Evolutionary conservation across 1,140 invertebrate genomes (phyloP).

Genomic region (Hypsibius dujardini): DNA sequence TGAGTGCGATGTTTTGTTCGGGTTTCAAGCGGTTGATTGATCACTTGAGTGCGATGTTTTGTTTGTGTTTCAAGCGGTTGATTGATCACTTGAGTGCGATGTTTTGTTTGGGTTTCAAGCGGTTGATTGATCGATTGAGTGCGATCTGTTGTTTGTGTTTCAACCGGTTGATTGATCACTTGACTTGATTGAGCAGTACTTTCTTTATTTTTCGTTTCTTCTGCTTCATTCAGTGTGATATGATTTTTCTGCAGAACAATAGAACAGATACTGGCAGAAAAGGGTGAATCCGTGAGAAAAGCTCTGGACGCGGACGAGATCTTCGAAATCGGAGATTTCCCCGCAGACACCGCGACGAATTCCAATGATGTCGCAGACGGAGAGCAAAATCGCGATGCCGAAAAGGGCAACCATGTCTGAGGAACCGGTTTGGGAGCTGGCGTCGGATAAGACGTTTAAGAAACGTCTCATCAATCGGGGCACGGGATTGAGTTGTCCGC

Average conservation of each 20-base stretch:
- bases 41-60: no score
- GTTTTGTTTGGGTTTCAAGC: no score
- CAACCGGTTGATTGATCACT: no score
- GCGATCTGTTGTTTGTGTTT: no score
- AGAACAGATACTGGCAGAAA: slow-evolving; percentile 58
- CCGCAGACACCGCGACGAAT: neutral
- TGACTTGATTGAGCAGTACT: neutral
- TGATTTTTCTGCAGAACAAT: slow-evolving; percentile 43
- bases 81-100: no score
- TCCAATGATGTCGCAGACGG: neutral
- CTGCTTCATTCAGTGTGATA: neutral
- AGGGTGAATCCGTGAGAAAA: slow-evolving; percentile 55
- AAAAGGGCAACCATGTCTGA: neutral
- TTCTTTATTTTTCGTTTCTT: slow-evolving; percentile 24
- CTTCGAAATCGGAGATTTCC: slow-evolving; percentile 12
- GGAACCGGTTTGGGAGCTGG: neutral
- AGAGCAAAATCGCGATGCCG: neutral
- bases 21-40: no score
- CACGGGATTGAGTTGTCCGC: neutral
- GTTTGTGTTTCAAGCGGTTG: no score
- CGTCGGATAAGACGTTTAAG: slow-evolving; percentile 13
- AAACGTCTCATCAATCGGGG: neutral
- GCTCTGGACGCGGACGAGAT: slow-evolving; percentile 18
- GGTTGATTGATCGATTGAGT: no score
- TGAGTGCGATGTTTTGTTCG: no score